Base-by-base conservation (phyloP, 2,888 invertebrate genomes). In the Stratiomys singularior region DNA sequence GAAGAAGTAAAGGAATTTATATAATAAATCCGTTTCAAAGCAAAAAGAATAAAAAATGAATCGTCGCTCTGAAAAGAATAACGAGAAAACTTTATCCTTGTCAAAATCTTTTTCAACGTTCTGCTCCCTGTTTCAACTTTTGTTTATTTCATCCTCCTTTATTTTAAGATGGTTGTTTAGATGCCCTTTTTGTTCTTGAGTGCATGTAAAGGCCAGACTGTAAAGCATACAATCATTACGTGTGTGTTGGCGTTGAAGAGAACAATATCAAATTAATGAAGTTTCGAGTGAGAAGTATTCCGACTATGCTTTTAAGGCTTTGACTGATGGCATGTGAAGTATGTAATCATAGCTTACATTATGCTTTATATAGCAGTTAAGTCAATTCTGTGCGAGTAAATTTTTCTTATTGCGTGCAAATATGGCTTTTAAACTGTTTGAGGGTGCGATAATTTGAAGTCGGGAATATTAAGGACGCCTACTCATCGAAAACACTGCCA, bases 11-110 rank as follows among this genome's bases (percentile, higher is more conserved):
- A 69, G 67, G 47, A 69, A 47, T 25, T 25, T 37, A 21, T 69
- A 69, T 23, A 69, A 47, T 69, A 69, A 69, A 69, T 47, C 25
- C 47, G 47, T 69, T 69, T 69, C 46, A 69, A 69, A 47, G 69
- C 23, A 47, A 21, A 46, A 44, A 69, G n/a, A 28, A 67, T 23
- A 69, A 23, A 69, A 69, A 69, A 69, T 69, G 69, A 69, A 21
- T 69, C 69, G 9, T 46, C 69, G 47, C 46, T 69, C 46, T 69
- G 69, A 21, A 47, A 47, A 69, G 47, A 23, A 69, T 69, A 47
- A 47, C 47, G 69, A 69, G 69, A 47, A 69, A 69, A 47, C 18
- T 69, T 69, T 69, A 69, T 69, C 69, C 23, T 69, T 69, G 69
- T 46, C 69, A 69, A 69, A 69, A 69, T 69, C 69, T 69, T 69